A percentile compares a stretch with the other conserved stretches of the same genome.
These are phyloP conservation scores for Craterocephalus amniculus DNA, from an alignment of 2,797 vertebrate species.

Conservation along the genomic window DNA sequence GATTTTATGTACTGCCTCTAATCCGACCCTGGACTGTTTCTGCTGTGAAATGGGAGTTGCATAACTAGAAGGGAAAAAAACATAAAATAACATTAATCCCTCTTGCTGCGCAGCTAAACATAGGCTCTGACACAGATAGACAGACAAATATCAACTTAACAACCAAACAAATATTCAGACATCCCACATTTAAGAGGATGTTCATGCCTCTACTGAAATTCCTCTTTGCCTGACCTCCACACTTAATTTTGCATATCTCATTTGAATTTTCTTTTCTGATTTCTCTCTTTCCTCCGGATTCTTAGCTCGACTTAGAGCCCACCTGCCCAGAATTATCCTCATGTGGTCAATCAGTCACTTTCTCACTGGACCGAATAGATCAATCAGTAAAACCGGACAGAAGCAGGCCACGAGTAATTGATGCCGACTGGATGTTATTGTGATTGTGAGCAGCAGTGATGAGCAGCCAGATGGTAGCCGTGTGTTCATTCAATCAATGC, in stretches of 20 bases:
- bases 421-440: conserved; percentile 69
- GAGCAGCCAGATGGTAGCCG: conserved; percentile 74
- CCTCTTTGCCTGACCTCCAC: conserved; percentile 19
- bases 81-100: conserved; percentile 61
- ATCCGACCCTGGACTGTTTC: conserved; percentile 56
- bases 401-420: conserved; percentile 58
- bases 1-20: conserved; percentile 39
- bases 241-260: conserved; percentile 1
- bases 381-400: conserved; percentile 35
- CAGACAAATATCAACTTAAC: conserved; percentile 18
- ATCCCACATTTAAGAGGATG: background rate
- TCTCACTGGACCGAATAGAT: conserved; percentile 44
- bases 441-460: conserved; percentile 66
- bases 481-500: conserved; percentile 40
- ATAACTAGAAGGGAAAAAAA: conserved; percentile 63
- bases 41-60: conserved; percentile 54
- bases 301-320: conserved; percentile 34
- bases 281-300: conserved; percentile 11
- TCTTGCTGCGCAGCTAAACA: conserved; percentile 58
- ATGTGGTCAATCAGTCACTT: conserved; percentile 65
- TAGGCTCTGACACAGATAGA: conserved; percentile 47
- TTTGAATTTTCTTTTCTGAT: conserved; percentile 5
- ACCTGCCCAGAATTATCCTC: conserved; percentile 35
- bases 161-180: background rate
- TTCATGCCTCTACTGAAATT: background rate